These are phyloP conservation scores for Pholis gunnellus DNA, from an alignment of 2,113 vertebrate genomes.

Conservation along the genomic window DNA sequence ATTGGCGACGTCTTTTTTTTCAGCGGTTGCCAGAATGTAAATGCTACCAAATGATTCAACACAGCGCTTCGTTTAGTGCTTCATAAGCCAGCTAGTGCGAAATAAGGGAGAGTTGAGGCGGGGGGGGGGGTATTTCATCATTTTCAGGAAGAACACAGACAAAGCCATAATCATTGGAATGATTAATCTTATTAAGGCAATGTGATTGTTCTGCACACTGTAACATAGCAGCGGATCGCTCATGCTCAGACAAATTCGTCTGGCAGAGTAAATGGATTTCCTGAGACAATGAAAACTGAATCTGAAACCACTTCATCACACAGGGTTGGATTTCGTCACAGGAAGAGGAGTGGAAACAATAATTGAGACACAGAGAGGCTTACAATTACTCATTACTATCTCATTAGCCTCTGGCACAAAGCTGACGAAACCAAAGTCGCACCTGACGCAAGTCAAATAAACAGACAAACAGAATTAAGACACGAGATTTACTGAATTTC, in stretches of 20 bases:
- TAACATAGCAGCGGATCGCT: constrained; percentile 26
- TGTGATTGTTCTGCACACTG: constrained; percentile 41
- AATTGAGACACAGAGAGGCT: constrained; percentile 38
- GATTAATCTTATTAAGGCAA: constrained; percentile 57
- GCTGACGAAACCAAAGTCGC: constrained; percentile 39
- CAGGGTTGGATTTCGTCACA: constrained; percentile 30
- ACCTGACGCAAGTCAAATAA: constrained; percentile 26
- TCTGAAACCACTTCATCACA: constrained; percentile 38
- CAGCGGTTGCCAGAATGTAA: constrained; percentile 6
- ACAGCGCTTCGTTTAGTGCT: constrained; percentile 4
- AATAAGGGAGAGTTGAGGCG: constrained; percentile 15
- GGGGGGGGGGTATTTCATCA: constrained; percentile 40
- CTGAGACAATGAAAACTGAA: constrained; percentile 35
- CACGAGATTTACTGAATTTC: neutral
- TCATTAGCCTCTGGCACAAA: constrained; percentile 52
- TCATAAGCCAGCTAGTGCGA: neutral
- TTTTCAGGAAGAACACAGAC: constrained; percentile 37
- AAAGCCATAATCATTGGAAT: constrained; percentile 35
- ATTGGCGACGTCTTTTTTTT: neutral
- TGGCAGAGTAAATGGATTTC: constrained; percentile 50
- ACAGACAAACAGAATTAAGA: neutral
- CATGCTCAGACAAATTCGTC: constrained; percentile 17
- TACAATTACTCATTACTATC: constrained; percentile 50
- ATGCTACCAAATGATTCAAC: constrained; percentile 18
- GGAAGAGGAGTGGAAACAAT: constrained; percentile 43